A percentile compares a stretch with the other conserved stretches of the same genome.
Evolutionary conservation across 2,797 vertebrate genomes (phyloP).

Genomic region (Paedocypris micromegethes): DNA sequence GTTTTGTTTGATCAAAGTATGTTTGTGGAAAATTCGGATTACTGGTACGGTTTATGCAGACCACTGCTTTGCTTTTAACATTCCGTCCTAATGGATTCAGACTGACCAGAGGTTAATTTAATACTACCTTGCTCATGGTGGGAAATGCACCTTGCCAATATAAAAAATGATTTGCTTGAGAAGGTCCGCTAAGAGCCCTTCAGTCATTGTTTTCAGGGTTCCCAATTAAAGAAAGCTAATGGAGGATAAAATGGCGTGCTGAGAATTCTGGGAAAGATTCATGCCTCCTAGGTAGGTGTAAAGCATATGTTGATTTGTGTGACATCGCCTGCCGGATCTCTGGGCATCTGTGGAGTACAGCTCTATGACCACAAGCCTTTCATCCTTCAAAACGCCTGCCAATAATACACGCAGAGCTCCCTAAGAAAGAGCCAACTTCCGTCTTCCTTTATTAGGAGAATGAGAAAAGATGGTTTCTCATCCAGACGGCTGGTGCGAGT

Average conservation of each 20-base stretch:
- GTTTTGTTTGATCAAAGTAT: background rate
- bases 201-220: constrained; percentile 9
- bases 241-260: constrained; percentile 5
- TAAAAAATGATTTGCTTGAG: constrained; percentile 13
- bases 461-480: constrained; percentile 46
- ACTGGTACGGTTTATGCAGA: constrained; percentile 17
- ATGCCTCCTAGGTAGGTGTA: constrained; percentile 20
- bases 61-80: background rate
- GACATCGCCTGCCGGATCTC: constrained; percentile 5
- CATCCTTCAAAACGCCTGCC: constrained; percentile 26
- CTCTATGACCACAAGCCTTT: constrained; percentile 27
- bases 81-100: constrained; percentile 9
- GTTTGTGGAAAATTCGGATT: constrained; percentile 2
- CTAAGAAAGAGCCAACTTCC: constrained; percentile 20
- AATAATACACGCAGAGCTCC: constrained; percentile 26
- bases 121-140: constrained; percentile 9
- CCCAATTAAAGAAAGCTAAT: constrained; percentile 35
- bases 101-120: constrained; percentile 22
- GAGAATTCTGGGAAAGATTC: constrained; percentile 11
- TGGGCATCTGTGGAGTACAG: constrained; percentile 30
- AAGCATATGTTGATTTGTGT: constrained; percentile 25
- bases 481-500: constrained; percentile 42
- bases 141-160: constrained; percentile 14
- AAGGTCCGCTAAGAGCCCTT: constrained; percentile 11
- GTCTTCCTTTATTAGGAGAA: constrained; percentile 44